Evolutionary conservation across 2,113 vertebrate genomes (phyloP).

Genomic region (Holacanthus passer): DNA sequence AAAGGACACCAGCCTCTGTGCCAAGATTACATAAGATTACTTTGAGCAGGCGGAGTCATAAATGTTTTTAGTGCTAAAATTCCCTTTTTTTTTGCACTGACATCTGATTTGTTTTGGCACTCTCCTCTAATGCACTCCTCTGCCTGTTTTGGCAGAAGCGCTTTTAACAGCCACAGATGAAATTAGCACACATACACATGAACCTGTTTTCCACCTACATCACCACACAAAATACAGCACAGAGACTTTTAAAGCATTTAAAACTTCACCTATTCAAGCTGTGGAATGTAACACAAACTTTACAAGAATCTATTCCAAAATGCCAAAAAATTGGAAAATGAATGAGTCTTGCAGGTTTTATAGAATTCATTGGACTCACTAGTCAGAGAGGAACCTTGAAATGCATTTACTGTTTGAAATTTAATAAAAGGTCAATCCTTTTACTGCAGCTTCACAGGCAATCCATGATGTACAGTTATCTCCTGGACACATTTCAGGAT

Average conservation of each 20-base stretch:
- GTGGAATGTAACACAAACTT: background rate
- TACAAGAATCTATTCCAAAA: background rate
- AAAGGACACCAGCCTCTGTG: slow-evolving; percentile 36
- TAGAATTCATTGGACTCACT: background rate
- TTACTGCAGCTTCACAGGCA: background rate
- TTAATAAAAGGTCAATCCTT: background rate
- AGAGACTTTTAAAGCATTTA: background rate
- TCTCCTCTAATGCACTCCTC: slow-evolving; percentile 7
- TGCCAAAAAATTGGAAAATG: background rate
- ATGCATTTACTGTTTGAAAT: slow-evolving; percentile 8
- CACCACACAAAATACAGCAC: background rate
- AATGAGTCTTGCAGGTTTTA: background rate
- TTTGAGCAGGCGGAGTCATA: slow-evolving; percentile 1
- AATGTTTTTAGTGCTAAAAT: slow-evolving; percentile 10
- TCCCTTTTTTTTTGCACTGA: background rate
- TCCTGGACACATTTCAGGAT: background rate
- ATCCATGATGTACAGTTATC: background rate
- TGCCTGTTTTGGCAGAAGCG: background rate
- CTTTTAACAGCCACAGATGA: background rate
- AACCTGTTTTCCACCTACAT: no score
- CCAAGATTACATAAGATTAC: slow-evolving; percentile 38
- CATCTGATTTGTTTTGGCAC: slow-evolving; percentile 30
- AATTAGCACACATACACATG: slow-evolving; percentile 1
- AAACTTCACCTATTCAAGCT: background rate
- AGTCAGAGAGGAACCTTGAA: background rate